Evolutionary conservation across 1,140 invertebrate species (phyloP).

Genomic region (Drosophila ficusphila): DNA sequence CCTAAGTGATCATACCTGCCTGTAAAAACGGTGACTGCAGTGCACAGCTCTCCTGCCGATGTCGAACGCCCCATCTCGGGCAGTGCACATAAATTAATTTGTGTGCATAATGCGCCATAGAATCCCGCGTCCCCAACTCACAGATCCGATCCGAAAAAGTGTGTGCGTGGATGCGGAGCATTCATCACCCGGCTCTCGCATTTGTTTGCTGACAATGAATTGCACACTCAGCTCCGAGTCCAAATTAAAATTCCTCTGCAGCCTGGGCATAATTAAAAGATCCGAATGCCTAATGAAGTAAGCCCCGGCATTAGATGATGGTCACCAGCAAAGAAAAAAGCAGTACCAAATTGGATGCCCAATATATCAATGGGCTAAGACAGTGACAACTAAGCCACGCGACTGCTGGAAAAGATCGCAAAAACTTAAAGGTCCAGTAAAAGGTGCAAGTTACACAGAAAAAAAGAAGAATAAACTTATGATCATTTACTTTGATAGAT

Average conservation of each 20-base stretch:
- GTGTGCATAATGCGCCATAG: conserved; percentile 74
- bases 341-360: conserved; percentile 8
- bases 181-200: conserved; percentile 74
- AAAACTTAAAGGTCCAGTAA: conserved; percentile 14
- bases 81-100: conserved; percentile 78
- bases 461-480: neutral
- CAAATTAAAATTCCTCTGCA: conserved; percentile 75
- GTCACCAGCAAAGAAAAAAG: neutral
- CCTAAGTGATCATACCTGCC: neutral
- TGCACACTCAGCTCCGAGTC: conserved; percentile 48
- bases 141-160: conserved; percentile 13
- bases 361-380: conserved; percentile 55
- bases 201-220: conserved; percentile 84
- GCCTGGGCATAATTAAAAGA: conserved; percentile 70
- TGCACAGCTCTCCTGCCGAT: neutral
- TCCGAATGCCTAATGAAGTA: conserved; percentile 66
- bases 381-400: conserved; percentile 59
- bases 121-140: conserved; percentile 15
- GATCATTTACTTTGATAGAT: neutral
- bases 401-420: conserved; percentile 6
- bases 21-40: neutral
- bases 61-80: conserved; percentile 5
- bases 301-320: conserved; percentile 57
- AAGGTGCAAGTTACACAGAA: conserved; percentile 7
- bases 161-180: conserved; percentile 72